Evolutionary conservation across 2,113 vertebrate species (phyloP), one percentile per base, ranked within the genome.

Genomic region (Sprattus sprattus): DNA sequence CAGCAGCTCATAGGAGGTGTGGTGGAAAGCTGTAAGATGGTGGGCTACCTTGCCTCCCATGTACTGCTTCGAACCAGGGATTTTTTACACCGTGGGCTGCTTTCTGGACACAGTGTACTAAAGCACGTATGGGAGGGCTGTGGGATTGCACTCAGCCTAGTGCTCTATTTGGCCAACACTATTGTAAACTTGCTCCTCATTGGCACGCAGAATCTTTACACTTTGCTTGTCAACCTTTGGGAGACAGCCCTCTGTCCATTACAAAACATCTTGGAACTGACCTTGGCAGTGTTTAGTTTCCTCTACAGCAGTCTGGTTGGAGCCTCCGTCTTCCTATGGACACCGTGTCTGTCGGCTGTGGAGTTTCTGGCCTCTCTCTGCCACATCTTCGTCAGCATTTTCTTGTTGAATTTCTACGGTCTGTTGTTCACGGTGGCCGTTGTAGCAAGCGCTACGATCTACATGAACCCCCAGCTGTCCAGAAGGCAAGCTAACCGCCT

Each of bases 141-240:
- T 80, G 93, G 95, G 84, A 97, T 99, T 4, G 91, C 91, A 0
- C 93, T 95, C 85, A 97, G 97, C 91, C 92, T 99, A 82, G 91
- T 96, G 84, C 94, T 97, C 67, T 99, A 99, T 83, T 94, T 99
- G 0, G 88, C 95, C 80, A 99, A 99, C 94, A 99, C 97, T 1
- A 86, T 97, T 81, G 92, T 98, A 22, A 99, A 99, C 91, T 95
- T 96, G 28, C 95, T 94, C 0, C 96, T 98, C 47, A 95, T 99
- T 0, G 95, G 95, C 64, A 92, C 93, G 0, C 98, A 99, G 92
- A 97, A 97, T 85, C 44, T 97, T 20, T 96, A 97, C 88, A 90
- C 95, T 0, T 86, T 94, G 8, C 28, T 92, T 0, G 90, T 91
- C 16, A 91, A 92, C 1, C 92, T 97, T 11, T 97, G 95, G 95